Evolutionary conservation across 2,888 invertebrate genomes (phyloP).

Genomic region (Acleris sparsana): DNA sequence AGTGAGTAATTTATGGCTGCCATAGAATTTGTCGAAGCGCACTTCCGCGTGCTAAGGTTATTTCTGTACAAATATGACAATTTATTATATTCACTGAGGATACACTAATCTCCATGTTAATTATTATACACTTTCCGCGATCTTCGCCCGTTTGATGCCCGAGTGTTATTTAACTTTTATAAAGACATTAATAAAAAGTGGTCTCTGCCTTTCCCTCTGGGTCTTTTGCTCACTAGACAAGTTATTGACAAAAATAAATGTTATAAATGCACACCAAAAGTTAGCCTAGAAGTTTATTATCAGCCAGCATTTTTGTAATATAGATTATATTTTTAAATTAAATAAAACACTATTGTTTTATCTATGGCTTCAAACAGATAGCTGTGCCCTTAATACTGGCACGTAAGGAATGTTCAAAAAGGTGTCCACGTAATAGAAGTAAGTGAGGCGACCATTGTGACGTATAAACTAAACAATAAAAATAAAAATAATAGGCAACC

Average conservation of each 20-base stretch:
- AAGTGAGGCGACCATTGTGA: constrained; percentile 21
- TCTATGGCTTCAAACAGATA: neutral
- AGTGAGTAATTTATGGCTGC: constrained; percentile 24
- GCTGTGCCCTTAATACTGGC: constrained; percentile 15
- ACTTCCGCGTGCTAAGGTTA: constrained; percentile 25
- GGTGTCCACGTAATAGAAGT: constrained; percentile 12
- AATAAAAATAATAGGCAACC: constrained; percentile 19
- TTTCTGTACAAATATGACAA: constrained; percentile 11
- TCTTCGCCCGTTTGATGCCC: neutral
- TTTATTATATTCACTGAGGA: constrained; percentile 9
- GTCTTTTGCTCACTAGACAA: no score
- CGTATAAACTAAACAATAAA: constrained; percentile 27
- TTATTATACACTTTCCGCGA: neutral
- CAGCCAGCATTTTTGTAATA: no score
- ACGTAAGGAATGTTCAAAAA: constrained; percentile 28
- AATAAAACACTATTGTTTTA: neutral
- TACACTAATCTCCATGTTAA: constrained; percentile 6
- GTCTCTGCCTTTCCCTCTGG: no score
- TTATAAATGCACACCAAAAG: no score
- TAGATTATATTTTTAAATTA: no score
- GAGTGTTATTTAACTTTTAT: no score
- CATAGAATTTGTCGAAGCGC: constrained; percentile 21
- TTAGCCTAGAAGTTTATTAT: no score
- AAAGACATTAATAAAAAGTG: no score
- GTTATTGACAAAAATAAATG: no score